These are phyloP conservation scores for Dicyrtoma fusca DNA, from an alignment of 2,888 invertebrate species.

Conservation along the genomic window DNA sequence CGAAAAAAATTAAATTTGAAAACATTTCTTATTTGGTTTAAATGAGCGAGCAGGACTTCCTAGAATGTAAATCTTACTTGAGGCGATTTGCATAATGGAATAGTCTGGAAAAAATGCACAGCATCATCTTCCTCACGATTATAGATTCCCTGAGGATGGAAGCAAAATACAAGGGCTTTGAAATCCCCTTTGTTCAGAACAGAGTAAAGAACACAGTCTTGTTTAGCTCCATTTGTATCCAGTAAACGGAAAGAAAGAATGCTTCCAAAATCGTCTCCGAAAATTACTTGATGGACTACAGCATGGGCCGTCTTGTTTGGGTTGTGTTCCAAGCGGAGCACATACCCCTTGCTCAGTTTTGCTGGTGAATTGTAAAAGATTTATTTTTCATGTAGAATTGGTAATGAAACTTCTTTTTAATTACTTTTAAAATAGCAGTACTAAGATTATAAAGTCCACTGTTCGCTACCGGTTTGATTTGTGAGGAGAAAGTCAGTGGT, in stretches of 20 bases:
- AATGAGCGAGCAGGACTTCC: too few species aligned
- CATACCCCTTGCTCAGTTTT: conserved; percentile 39
- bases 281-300: conserved; percentile 41
- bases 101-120: conserved; percentile 8
- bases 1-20: too few species aligned
- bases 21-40: too few species aligned
- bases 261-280: conserved; percentile 34
- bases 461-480: neutral
- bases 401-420: too few species aligned
- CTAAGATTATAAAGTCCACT: too few species aligned
- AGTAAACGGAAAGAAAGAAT: conserved; percentile 21
- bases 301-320: conserved; percentile 18
- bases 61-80: too few species aligned
- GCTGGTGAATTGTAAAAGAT: too few species aligned
- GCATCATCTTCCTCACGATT: neutral
- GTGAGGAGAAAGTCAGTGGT: conserved; percentile 4
- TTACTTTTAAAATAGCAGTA: too few species aligned
- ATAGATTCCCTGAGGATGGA: neutral
- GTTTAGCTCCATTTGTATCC: neutral
- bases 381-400: too few species aligned
- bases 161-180: conserved; percentile 5
- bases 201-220: conserved; percentile 8
- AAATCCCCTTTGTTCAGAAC: neutral
- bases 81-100: neutral
- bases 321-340: conserved; percentile 22